Percentiles rank a stretch among this genome's conserved stretches.
These are phyloP conservation scores for Macrosteles quadrilineatus DNA, from an alignment of 1,140 invertebrate species.

Conservation along the genomic window DNA sequence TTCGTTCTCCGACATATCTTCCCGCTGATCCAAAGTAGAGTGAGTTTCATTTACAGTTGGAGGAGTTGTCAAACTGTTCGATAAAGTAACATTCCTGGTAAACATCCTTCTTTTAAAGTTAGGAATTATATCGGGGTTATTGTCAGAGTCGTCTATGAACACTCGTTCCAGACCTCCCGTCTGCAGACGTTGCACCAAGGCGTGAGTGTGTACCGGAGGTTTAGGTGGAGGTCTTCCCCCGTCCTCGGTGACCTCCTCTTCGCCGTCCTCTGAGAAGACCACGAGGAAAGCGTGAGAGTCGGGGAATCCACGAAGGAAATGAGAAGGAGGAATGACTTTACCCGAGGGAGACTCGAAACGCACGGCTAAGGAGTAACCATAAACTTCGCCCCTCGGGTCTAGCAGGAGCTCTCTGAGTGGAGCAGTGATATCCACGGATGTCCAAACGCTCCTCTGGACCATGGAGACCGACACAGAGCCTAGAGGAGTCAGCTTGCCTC, in stretches of 20 bases:
- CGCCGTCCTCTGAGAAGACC: slow-evolving; percentile 47
- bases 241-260: slow-evolving; percentile 28
- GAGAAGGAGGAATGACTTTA: slow-evolving; percentile 29
- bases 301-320: slow-evolving; percentile 29
- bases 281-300: slow-evolving; percentile 46
- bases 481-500: slow-evolving; percentile 43
- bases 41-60: no score
- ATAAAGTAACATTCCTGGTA: neutral
- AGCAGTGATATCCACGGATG: slow-evolving; percentile 45
- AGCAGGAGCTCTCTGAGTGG: slow-evolving; percentile 41
- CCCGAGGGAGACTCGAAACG: slow-evolving; percentile 33
- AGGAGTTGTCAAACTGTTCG: no score
- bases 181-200: slow-evolving; percentile 26
- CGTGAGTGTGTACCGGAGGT: slow-evolving; percentile 38
- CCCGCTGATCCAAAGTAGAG: no score
- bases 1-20: neutral
- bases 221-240: slow-evolving; percentile 30
- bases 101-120: slow-evolving; percentile 33
- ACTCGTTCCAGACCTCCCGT: neutral
- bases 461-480: slow-evolving; percentile 48
- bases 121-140: slow-evolving; percentile 25
- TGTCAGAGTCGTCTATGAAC: slow-evolving; percentile 8
- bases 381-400: slow-evolving; percentile 28
- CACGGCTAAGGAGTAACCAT: neutral
- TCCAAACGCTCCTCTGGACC: slow-evolving; percentile 44